These are phyloP conservation scores for Protodeltote pygarga DNA, from an alignment of 2,888 invertebrate species.

Conservation along the genomic window DNA sequence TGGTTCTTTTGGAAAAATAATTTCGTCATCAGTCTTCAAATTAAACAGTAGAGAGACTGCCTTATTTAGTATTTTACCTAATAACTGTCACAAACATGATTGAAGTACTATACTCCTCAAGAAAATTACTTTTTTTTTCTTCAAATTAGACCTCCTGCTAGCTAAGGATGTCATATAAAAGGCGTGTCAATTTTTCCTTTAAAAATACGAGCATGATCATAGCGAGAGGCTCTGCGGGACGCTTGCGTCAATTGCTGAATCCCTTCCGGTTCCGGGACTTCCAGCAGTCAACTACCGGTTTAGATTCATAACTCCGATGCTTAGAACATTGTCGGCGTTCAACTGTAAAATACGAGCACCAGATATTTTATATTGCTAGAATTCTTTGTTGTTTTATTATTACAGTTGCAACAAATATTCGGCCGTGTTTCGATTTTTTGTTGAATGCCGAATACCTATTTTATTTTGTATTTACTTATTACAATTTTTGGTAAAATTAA, in stretches of 20 bases:
- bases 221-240: constrained; percentile 65
- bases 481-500: neutral
- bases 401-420: constrained; percentile 23
- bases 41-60: too few species aligned
- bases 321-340: constrained; percentile 69
- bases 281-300: constrained; percentile 69
- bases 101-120: neutral
- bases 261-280: constrained; percentile 79
- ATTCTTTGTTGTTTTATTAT: constrained; percentile 56
- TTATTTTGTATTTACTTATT: too few species aligned
- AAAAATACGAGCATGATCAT: constrained; percentile 61
- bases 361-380: constrained; percentile 64
- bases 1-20: too few species aligned
- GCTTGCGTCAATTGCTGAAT: constrained; percentile 79
- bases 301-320: constrained; percentile 71
- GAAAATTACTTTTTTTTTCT: constrained; percentile 18
- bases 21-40: too few species aligned
- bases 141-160: constrained; percentile 34
- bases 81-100: constrained; percentile 3
- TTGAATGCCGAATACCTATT: too few species aligned
- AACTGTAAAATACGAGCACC: constrained; percentile 69
- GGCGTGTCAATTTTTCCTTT: constrained; percentile 57
- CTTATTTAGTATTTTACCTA: too few species aligned
- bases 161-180: constrained; percentile 51
- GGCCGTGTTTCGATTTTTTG: neutral